phyloP scores from a whole-genome alignment of 2,888 invertebrate genomes.

The Cryptophagus acutangulus region DNA sequence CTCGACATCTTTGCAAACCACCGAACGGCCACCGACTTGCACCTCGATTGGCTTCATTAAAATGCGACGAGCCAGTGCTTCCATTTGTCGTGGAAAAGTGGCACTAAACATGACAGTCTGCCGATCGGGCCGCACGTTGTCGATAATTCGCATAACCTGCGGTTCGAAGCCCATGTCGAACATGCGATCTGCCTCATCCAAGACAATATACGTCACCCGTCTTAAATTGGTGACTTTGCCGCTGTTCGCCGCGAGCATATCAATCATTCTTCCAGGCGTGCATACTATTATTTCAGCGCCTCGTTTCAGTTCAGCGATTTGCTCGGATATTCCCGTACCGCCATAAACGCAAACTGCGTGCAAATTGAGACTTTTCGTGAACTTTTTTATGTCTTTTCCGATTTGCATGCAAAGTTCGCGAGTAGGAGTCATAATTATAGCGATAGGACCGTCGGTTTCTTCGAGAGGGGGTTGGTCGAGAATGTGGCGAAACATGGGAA shows the following conservation, averaged over 20 bases:
- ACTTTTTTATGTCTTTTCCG: slow-evolving; percentile 90
- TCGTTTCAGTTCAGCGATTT: slow-evolving; percentile 90
- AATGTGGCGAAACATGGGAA: slow-evolving; percentile 97
- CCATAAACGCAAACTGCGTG: slow-evolving; percentile 96
- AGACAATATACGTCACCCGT: slow-evolving; percentile 94
- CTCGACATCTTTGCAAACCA: slow-evolving; percentile 97
- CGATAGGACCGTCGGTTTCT: slow-evolving; percentile 95
- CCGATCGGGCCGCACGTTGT: slow-evolving; percentile 92
- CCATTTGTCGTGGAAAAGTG: slow-evolving; percentile 98
- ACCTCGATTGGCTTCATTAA: slow-evolving; percentile 94
- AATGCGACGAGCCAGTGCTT: slow-evolving; percentile 91
- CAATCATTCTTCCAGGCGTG: slow-evolving; percentile 99
- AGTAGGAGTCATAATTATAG: slow-evolving; percentile 97
- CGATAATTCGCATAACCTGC: slow-evolving; percentile 93
- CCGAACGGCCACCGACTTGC: slow-evolving; percentile 84
- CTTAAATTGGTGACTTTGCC: slow-evolving; percentile 95
- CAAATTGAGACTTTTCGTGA: slow-evolving; percentile 81
- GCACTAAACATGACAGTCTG: slow-evolving; percentile 99
- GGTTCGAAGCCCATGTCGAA: slow-evolving; percentile 99
- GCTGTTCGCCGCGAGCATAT: slow-evolving; percentile 98
- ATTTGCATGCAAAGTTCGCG: slow-evolving; percentile 99
- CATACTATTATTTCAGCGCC: slow-evolving; percentile 97
- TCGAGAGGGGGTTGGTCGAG: slow-evolving; percentile 90
- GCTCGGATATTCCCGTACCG: slow-evolving; percentile 92
- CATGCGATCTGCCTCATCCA: slow-evolving; percentile 99